Conservation (phyloP, 2,888 invertebrate genomes). For the Perizoma flavofasciatum region DNA sequence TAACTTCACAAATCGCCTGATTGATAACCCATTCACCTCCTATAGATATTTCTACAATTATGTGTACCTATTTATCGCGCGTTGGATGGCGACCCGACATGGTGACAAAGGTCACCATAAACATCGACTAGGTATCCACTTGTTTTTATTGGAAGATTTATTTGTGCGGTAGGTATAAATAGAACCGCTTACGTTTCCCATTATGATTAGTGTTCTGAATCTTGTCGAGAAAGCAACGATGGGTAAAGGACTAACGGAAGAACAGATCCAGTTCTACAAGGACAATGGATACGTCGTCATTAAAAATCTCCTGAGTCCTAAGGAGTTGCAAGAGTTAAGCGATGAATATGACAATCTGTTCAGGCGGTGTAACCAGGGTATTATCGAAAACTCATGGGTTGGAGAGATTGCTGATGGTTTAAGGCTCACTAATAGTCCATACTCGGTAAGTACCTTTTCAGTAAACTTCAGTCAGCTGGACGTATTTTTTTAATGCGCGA, state of each 20-base stretch:
- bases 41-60: no score
- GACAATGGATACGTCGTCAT: constrained; percentile 82
- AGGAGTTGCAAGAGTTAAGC: constrained; percentile 72
- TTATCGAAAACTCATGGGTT: constrained; percentile 81
- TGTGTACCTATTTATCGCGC: no score
- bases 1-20: no score
- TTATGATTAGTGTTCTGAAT: constrained; percentile 10
- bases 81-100: neutral
- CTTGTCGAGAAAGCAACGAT: constrained; percentile 32
- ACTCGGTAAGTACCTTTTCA: constrained; percentile 49
- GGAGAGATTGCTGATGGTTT: constrained; percentile 66
- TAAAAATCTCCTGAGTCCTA: constrained; percentile 66
- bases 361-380: constrained; percentile 68
- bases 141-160: constrained; percentile 9
- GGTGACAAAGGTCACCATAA: constrained; percentile 29
- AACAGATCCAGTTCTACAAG: constrained; percentile 76
- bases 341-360: constrained; percentile 80
- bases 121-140: constrained; percentile 8
- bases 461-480: no score
- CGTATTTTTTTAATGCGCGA: no score
- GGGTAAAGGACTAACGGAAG: constrained; percentile 60
- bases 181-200: constrained; percentile 1
- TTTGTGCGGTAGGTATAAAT: constrained; percentile 20
- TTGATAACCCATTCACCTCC: no score
- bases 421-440: constrained; percentile 51